These are phyloP conservation scores for Microtus pennsylvanicus DNA, from an alignment of 2,113 vertebrate species.

Conservation along the genomic window DNA sequence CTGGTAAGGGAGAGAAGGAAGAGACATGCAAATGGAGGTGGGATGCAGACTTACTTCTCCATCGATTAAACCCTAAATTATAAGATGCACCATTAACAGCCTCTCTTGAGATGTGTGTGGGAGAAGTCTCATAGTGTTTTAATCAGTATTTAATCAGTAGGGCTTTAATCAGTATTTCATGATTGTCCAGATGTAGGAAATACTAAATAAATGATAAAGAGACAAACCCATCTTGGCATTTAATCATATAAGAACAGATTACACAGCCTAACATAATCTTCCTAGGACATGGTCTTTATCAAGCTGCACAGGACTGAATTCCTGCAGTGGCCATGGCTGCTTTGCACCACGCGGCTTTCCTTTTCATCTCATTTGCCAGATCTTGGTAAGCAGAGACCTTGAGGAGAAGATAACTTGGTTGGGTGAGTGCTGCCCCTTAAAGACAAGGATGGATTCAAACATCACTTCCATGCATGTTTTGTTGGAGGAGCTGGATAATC, in stretches of 20 bases:
- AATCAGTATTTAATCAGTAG: not conserved
- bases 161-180: not conserved
- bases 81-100: not conserved
- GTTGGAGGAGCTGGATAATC: not conserved
- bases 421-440: not conserved
- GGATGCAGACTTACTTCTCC: not conserved
- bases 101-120: not conserved
- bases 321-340: not conserved
- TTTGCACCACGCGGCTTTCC: not conserved
- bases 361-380: not conserved
- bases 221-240: not conserved
- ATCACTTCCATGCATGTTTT: not conserved
- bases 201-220: not conserved
- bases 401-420: too few relatives aligned
- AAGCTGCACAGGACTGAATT: not conserved
- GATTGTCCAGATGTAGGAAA: not conserved
- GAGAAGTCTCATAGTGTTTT: not conserved
- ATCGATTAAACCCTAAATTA: not conserved
- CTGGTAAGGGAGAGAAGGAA: not conserved
- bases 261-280: too few relatives aligned
- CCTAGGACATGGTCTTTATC: not conserved
- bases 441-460: not conserved
- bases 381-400: not conserved
- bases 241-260: not conserved
- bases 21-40: not conserved